Percentiles rank a stretch among this genome's conserved stretches.
Evolutionary conservation across 2,888 invertebrate species (phyloP).

Genomic region (Odontocolon sp.): DNA sequence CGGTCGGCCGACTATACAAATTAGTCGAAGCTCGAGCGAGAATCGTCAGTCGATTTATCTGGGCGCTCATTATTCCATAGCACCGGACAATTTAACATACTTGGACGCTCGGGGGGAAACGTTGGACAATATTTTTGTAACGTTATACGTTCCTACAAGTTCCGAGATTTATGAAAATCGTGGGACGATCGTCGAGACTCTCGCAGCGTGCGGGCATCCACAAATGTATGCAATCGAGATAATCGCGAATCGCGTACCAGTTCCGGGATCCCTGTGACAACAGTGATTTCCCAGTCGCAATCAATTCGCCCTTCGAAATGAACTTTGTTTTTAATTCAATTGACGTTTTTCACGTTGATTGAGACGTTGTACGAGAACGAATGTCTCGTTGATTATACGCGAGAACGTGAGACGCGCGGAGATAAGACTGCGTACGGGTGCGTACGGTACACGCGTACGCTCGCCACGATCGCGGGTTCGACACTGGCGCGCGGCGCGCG

Average conservation of each 20-base stretch:
- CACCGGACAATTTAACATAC: too few species aligned
- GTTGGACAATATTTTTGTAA: too few species aligned
- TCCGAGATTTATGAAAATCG: slow-evolving; percentile 2
- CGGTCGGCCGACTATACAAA: too few species aligned
- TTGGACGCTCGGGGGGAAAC: too few species aligned
- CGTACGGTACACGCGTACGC: slow-evolving; percentile 75
- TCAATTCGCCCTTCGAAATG: not conserved
- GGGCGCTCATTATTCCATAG: too few species aligned
- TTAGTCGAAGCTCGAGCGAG: too few species aligned
- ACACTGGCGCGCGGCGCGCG: slow-evolving; percentile 77
- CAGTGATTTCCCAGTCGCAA: slow-evolving; percentile 6
- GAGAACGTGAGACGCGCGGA: slow-evolving; percentile 33
- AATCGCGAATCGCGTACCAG: too few species aligned
- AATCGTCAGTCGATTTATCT: too few species aligned
- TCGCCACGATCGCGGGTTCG: slow-evolving; percentile 79
- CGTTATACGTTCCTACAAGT: not conserved
- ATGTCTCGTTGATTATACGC: not conserved
- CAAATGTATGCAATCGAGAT: too few species aligned
- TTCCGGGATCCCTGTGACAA: not conserved
- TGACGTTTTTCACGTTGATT: not conserved
- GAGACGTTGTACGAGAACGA: slow-evolving; percentile 20
- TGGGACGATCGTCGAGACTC: slow-evolving; percentile 11
- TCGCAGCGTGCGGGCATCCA: not conserved
- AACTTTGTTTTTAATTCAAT: not conserved
- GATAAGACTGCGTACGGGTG: slow-evolving; percentile 57